Evolutionary conservation across 2,113 vertebrate genomes (phyloP).

Genomic region (Notarius quadriscutis): DNA sequence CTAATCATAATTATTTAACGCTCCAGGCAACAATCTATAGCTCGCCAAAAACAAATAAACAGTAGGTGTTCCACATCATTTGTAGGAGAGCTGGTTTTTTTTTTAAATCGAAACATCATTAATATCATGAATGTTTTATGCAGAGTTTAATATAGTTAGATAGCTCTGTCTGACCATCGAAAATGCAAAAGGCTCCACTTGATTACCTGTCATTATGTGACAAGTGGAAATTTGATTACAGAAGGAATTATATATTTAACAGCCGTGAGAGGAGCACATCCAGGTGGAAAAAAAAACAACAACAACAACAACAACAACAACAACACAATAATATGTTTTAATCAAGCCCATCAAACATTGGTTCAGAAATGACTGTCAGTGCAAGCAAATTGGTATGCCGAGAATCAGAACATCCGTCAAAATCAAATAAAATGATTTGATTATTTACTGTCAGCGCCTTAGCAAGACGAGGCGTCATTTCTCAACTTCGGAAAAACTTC

Average conservation of each 20-base stretch:
- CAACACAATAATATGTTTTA: constrained; percentile 51
- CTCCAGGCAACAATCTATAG: constrained; percentile 81
- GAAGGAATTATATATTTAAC: constrained; percentile 78
- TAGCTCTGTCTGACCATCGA: constrained; percentile 73
- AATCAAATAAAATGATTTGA: constrained; percentile 31
- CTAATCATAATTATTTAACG: constrained; percentile 81
- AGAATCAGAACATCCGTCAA: background rate
- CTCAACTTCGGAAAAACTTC: constrained; percentile 5
- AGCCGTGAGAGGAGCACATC: constrained; percentile 70
- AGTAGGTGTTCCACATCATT: constrained; percentile 77
- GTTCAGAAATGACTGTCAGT: constrained; percentile 38
- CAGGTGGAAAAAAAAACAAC: constrained; percentile 42
- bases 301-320: constrained; percentile 44
- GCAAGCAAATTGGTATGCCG: constrained; percentile 7
- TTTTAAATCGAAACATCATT: constrained; percentile 76
- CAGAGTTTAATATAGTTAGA: constrained; percentile 78
- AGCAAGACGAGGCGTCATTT: background rate
- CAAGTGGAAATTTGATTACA: constrained; percentile 74
- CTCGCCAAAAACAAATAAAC: constrained; percentile 83
- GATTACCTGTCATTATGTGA: constrained; percentile 74
- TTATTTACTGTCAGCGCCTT: constrained; percentile 38
- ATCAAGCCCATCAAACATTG: constrained; percentile 49
- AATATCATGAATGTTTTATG: constrained; percentile 77
- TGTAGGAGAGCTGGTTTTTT: constrained; percentile 76
- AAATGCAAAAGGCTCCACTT: constrained; percentile 72